phyloP scores from a whole-genome alignment of 2,888 invertebrate genomes.

The Tupiocoris notatus region DNA sequence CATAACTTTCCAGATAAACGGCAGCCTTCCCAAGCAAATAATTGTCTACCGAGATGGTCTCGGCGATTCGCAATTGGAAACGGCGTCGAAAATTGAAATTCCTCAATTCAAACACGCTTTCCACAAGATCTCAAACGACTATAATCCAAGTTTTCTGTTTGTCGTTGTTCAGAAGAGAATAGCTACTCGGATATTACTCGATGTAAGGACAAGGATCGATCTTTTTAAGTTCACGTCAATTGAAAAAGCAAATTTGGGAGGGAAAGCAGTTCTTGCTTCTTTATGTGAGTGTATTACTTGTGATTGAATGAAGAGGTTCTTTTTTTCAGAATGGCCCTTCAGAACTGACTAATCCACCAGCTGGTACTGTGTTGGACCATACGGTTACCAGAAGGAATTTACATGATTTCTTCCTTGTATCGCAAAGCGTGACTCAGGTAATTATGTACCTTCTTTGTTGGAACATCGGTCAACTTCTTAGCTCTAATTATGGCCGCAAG shows the following conservation, averaged over 20 bases:
- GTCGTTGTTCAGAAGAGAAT: conserved; percentile 91
- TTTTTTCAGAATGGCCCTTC: no score
- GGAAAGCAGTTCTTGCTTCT: neutral
- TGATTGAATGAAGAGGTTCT: neutral
- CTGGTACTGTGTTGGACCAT: conserved; percentile 85
- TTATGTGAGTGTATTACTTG: neutral
- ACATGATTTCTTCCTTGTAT: conserved; percentile 86
- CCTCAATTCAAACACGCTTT: conserved; percentile 66
- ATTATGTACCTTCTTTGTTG: neutral
- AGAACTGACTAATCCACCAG: conserved; percentile 79
- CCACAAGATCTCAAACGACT: conserved; percentile 55
- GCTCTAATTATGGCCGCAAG: neutral
- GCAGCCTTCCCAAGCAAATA: conserved; percentile 68
- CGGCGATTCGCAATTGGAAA: conserved; percentile 79
- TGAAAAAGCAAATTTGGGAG: neutral
- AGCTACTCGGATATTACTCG: conserved; percentile 74
- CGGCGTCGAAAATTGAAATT: conserved; percentile 75
- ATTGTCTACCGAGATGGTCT: conserved; percentile 92
- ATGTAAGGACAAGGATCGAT: neutral
- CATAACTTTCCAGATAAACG: conserved; percentile 7
- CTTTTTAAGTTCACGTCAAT: neutral
- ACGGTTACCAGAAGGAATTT: conserved; percentile 71
- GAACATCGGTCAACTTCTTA: neutral
- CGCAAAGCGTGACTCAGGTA: conserved; percentile 72
- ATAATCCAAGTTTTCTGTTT: conserved; percentile 68